A percentile compares a stretch with the other conserved stretches of the same genome.
Evolutionary conservation across 1,140 invertebrate genomes (phyloP).

Genomic region (Neodiprion virginianus): DNA sequence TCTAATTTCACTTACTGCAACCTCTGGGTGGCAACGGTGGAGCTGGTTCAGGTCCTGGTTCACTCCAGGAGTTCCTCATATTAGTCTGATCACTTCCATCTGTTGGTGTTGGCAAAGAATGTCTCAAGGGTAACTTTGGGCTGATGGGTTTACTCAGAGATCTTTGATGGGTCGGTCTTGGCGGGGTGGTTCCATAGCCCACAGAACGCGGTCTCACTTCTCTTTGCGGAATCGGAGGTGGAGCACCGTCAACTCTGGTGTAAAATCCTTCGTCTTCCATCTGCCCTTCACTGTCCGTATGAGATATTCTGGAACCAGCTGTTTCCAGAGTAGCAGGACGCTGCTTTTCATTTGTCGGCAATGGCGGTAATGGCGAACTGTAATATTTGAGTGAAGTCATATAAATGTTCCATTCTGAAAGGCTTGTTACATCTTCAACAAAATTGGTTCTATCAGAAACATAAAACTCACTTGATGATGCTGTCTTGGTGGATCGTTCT

Average conservation of each 20-base stretch:
- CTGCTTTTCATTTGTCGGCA: conserved; percentile 68
- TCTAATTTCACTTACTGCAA: conserved; percentile 58
- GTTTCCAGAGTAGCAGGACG: conserved; percentile 50
- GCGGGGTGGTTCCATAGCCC: conserved; percentile 63
- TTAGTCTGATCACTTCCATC: conserved; percentile 54
- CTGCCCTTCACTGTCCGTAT: conserved; percentile 48
- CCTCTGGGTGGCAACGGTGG: conserved; percentile 69
- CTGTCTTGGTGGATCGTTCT: conserved; percentile 69
- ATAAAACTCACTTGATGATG: conserved; percentile 74
- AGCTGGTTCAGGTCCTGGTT: conserved; percentile 63
- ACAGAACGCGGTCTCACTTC: conserved; percentile 65
- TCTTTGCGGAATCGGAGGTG: conserved; percentile 67
- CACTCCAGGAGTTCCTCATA: conserved; percentile 67
- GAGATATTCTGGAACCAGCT: conserved; percentile 44
- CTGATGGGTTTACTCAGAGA: conserved; percentile 68
- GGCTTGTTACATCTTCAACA: no score
- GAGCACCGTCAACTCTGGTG: conserved; percentile 53
- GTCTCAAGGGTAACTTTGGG: conserved; percentile 63
- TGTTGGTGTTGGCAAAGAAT: conserved; percentile 61
- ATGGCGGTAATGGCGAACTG: conserved; percentile 75
- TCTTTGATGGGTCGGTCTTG: conserved; percentile 66
- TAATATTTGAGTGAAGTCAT: conserved; percentile 30
- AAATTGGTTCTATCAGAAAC: not conserved
- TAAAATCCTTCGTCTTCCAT: conserved; percentile 58
- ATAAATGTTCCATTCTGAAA: not conserved